These are phyloP conservation scores for Osmerus mordax DNA, from an alignment of 2,113 vertebrate genomes.

Conservation along the genomic window DNA sequence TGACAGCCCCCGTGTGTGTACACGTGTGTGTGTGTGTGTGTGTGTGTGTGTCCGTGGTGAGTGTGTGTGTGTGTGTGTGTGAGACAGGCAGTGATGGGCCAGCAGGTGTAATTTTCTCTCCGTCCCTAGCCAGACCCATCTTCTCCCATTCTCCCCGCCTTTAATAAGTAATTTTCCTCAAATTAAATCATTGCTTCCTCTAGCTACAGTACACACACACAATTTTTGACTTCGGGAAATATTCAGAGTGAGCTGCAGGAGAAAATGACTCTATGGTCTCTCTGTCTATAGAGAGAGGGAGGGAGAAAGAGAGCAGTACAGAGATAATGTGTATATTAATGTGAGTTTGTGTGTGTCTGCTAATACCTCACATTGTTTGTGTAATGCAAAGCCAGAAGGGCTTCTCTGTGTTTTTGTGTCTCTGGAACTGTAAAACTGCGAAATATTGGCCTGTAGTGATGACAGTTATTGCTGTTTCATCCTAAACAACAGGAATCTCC, in stretches of 20 bases:
- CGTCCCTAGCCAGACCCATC: constrained; percentile 5
- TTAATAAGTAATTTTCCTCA: constrained; percentile 45
- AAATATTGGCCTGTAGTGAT: too few relatives aligned
- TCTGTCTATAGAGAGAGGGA: too few relatives aligned
- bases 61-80: too few relatives aligned
- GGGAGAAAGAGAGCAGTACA: too few relatives aligned
- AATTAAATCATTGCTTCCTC: constrained; percentile 42
- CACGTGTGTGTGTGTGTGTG: background rate
- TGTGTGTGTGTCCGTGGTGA: background rate
- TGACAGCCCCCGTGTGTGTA: background rate
- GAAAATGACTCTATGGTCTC: background rate
- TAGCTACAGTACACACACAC: constrained; percentile 36
- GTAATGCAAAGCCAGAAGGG: too few relatives aligned
- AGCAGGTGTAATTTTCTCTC: constrained; percentile 33
- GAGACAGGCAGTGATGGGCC: constrained; percentile 28
- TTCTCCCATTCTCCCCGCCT: constrained; percentile 28
- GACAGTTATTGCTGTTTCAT: too few relatives aligned
- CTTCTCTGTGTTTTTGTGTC: too few relatives aligned
- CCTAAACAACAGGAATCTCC: too few relatives aligned
- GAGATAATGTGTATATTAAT: background rate
- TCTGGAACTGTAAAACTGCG: too few relatives aligned
- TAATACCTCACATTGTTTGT: too few relatives aligned
- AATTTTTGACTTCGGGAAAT: constrained; percentile 20
- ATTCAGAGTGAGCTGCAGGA: constrained; percentile 21
- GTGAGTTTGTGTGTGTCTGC: too few relatives aligned